Evolutionary conservation across 2,888 invertebrate genomes (phyloP).

Genomic region (Nasonia oneida): DNA sequence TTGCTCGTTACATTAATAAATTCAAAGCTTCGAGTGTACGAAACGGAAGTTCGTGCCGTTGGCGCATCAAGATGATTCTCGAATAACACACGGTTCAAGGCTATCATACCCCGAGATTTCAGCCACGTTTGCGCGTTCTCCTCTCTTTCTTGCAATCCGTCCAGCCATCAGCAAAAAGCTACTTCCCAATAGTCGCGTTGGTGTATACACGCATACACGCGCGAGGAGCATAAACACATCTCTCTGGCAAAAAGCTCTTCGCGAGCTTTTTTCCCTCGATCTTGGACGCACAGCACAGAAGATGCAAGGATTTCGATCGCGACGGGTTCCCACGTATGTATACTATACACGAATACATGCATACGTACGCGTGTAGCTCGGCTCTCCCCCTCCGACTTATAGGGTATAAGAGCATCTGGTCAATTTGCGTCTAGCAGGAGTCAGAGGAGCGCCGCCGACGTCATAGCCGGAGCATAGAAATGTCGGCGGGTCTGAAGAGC

Average conservation of each 20-base stretch:
- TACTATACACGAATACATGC: neutral
- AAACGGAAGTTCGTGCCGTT: slow-evolving; percentile 30
- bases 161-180: neutral
- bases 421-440: slow-evolving; percentile 78
- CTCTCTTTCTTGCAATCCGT: neutral
- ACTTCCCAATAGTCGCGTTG: neutral
- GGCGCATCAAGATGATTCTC: slow-evolving; percentile 16
- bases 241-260: neutral
- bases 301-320: neutral
- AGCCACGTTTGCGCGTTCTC: neutral
- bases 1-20: neutral
- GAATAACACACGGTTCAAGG: slow-evolving; percentile 30
- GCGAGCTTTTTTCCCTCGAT: neutral
- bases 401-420: slow-evolving; percentile 68
- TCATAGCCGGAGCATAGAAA: slow-evolving; percentile 78
- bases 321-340: slow-evolving; percentile 60
- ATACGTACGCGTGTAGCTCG: slow-evolving; percentile 8
- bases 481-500: slow-evolving; percentile 75
- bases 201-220: no score
- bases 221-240: neutral
- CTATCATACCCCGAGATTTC: neutral
- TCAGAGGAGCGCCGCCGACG: slow-evolving; percentile 76
- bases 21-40: neutral
- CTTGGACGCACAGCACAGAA: neutral
- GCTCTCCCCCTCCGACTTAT: slow-evolving; percentile 24